Base-by-base conservation (phyloP, 2,797 vertebrate species). In the Threskiornis aethiopicus region DNA sequence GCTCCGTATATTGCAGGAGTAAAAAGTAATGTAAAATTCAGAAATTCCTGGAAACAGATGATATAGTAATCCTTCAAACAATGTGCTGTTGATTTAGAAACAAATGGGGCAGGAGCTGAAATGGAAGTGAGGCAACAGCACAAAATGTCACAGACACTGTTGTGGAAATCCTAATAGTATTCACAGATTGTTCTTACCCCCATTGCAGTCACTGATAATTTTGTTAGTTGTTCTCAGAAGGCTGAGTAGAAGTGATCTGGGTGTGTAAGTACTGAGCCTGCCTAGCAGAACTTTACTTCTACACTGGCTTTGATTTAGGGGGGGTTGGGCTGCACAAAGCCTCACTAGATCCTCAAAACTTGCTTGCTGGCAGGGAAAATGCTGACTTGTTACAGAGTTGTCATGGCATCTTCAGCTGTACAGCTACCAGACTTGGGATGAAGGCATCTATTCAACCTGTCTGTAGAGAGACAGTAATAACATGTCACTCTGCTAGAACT, bases 1-100 rank as follows among this genome's bases (percentile, higher is more conserved):
- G 2, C 61, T 66, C 16, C 2, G 22, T 62, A 58, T 69, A 25
- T 24, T 70, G 26, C 75, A 89, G 44, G 77, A 90, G 52, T 78
- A 67, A 85, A 90, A 91, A 80, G 31, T 95, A 89, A 95, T 93
- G 90, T 83, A 79, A 84, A 93, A 87, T 87, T 96, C 95, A 94
- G 95, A 85, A 90, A 87, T 95, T 94, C 96, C 92, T 92, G 96
- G 95, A 96, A 96, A 95, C 91, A 94, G 91, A 57, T 87, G 86
- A 92, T 90, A 91, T 69, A 84, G 15, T 88, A 90, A 96, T 90
- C 64, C 82, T 92, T 87, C 75, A 95, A 94, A 94, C 78, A 94
- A 89, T 90, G 57, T 90, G 71, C 61, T 93, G 85, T 52, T 93
- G 70, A 87, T 92, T 92, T 73, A 83, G 81, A 84, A 90, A 86